Percentiles rank a stretch among this genome's conserved stretches.
phyloP scores from a whole-genome alignment of 1,140 invertebrate genomes.

The Oncopodura yosiiana region DNA sequence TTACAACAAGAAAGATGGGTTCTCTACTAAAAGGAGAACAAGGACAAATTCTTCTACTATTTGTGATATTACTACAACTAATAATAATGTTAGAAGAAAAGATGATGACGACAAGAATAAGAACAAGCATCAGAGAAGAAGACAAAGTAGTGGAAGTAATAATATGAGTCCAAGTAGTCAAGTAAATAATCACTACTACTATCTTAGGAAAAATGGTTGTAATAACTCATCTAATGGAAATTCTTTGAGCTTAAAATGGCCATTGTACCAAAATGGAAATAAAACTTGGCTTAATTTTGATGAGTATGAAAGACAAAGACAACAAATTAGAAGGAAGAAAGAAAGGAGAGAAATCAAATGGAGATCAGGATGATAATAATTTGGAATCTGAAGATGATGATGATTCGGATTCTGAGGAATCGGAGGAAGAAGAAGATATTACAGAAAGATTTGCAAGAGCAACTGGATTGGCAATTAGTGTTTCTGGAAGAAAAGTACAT shows the following conservation, averaged over 20 bases:
- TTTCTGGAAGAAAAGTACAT: too few relatives aligned
- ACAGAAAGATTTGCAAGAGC: slow-evolving; percentile 56
- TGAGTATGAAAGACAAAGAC: slow-evolving; percentile 30
- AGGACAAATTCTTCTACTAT: too few relatives aligned
- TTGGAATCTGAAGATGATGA: slow-evolving; percentile 38
- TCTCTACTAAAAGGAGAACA: too few relatives aligned
- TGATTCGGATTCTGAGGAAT: slow-evolving; percentile 2
- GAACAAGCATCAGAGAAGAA: too few relatives aligned
- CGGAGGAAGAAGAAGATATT: slow-evolving; percentile 48
- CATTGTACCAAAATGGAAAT: slow-evolving; percentile 23
- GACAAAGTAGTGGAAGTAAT: too few relatives aligned
- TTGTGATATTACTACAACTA: too few relatives aligned
- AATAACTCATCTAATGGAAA: background rate
- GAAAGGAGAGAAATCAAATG: slow-evolving; percentile 38
- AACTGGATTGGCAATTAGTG: slow-evolving; percentile 46
- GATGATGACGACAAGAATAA: too few relatives aligned
- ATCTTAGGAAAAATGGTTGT: background rate
- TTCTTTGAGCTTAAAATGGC: slow-evolving; percentile 11
- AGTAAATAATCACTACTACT: background rate
- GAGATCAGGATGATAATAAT: slow-evolving; percentile 40
- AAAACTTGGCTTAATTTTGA: slow-evolving; percentile 26
- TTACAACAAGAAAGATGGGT: too few relatives aligned
- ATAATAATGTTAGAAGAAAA: too few relatives aligned
- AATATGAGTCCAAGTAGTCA: background rate
- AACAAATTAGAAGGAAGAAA: slow-evolving; percentile 13